Evolutionary conservation across 1,140 invertebrate species (phyloP).

Genomic region (Delia radicum): DNA sequence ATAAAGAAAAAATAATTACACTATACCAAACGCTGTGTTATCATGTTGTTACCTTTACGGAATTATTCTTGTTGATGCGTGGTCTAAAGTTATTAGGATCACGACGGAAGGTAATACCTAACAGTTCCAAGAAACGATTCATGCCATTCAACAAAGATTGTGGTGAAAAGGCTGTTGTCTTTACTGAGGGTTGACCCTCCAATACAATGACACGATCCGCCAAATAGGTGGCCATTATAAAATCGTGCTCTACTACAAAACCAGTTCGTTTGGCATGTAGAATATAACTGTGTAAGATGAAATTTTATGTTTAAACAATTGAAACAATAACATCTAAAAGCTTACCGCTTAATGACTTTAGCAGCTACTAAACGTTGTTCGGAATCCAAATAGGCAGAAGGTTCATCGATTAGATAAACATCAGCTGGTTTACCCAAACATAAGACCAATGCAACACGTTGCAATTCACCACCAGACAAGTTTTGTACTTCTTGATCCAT

Average conservation of each 20-base stretch:
- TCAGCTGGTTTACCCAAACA: constrained; percentile 98
- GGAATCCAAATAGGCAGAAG: constrained; percentile 98
- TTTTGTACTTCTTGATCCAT: constrained; percentile 99
- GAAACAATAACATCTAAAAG: constrained; percentile 12
- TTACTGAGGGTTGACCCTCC: constrained; percentile 88
- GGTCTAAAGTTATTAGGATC: constrained; percentile 99
- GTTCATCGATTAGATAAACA: constrained; percentile 99
- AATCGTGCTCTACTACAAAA: constrained; percentile 99
- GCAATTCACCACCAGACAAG: constrained; percentile 98
- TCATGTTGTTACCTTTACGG: constrained; percentile 76
- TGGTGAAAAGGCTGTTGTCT: constrained; percentile 86
- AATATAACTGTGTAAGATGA: constrained; percentile 82
- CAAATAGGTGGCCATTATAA: constrained; percentile 99
- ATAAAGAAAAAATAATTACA: constrained; percentile 6
- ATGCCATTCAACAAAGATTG: constrained; percentile 95
- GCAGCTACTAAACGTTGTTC: constrained; percentile 99
- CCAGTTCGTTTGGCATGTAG: constrained; percentile 99
- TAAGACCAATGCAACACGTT: constrained; percentile 92
- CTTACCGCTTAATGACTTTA: constrained; percentile 95
- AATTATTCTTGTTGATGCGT: constrained; percentile 95
- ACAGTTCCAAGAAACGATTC: constrained; percentile 95
- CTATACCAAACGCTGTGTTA: not conserved
- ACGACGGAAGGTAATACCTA: constrained; percentile 96
- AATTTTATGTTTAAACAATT: not conserved
- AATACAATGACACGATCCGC: constrained; percentile 99